A percentile compares a stretch with the other conserved stretches of the same genome.
Evolutionary conservation across 2,888 invertebrate species (phyloP).

Genomic region (Agapostemon virescens): DNA sequence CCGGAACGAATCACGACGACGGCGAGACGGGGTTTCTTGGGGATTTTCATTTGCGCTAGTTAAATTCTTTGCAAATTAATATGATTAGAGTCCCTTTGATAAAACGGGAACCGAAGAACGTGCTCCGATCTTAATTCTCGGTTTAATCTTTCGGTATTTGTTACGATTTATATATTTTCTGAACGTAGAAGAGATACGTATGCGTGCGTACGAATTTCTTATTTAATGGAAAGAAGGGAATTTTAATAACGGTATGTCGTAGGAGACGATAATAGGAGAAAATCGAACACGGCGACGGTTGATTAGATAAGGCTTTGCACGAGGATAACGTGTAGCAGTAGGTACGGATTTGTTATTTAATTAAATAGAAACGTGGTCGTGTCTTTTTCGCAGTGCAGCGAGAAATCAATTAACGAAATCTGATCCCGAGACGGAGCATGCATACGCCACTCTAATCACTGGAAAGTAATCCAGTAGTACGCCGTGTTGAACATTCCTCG

Average conservation of each 20-base stretch:
- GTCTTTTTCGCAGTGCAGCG: background rate
- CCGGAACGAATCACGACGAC: background rate
- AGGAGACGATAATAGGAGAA: background rate
- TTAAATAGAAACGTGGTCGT: background rate
- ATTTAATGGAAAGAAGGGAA: too few relatives aligned
- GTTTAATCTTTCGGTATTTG: too few relatives aligned
- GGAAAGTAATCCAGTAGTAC: conserved; percentile 28
- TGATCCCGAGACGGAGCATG: background rate
- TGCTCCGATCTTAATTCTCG: too few relatives aligned
- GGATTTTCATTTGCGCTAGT: background rate
- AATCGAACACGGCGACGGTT: background rate
- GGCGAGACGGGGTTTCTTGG: background rate
- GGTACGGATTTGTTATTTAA: background rate
- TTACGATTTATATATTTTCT: too few relatives aligned
- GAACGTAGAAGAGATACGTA: too few relatives aligned
- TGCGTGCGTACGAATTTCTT: too few relatives aligned
- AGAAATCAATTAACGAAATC: background rate
- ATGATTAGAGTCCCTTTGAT: too few relatives aligned
- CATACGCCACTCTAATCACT: conserved; percentile 36
- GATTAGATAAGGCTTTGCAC: background rate
- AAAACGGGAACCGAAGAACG: too few relatives aligned
- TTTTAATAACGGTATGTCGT: too few relatives aligned
- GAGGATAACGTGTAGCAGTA: background rate
- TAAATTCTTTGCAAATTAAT: too few relatives aligned
- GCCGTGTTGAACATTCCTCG: conserved; percentile 17